These are phyloP conservation scores for Cyrtonyx montezumae DNA, from an alignment of 2,113 vertebrate species.

Conservation along the genomic window DNA sequence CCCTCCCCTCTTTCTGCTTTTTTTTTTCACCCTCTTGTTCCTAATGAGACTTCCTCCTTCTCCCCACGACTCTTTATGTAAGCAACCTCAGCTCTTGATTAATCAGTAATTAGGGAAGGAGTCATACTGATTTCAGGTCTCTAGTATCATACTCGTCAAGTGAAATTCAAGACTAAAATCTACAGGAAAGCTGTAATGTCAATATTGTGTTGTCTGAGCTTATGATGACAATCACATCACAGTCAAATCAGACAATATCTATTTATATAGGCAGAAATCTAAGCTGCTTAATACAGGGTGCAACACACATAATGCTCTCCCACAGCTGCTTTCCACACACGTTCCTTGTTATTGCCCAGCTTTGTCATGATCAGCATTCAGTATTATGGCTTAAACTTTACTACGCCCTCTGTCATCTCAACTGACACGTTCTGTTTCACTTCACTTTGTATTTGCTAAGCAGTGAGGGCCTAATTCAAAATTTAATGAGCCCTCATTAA, in stretches of 20 bases:
- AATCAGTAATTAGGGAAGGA: conserved; percentile 75
- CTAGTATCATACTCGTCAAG: conserved; percentile 46
- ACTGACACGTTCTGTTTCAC: neutral
- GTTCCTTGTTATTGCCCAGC: neutral
- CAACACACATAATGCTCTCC: neutral
- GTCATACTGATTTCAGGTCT: conserved; percentile 65
- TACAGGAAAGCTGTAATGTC: conserved; percentile 38
- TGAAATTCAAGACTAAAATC: conserved; percentile 46
- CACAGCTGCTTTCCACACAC: neutral
- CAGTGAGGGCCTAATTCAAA: conserved; percentile 53
- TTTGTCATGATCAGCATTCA: neutral
- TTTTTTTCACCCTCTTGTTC: conserved; percentile 51
- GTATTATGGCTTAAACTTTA: conserved; percentile 2
- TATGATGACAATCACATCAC: conserved; percentile 19
- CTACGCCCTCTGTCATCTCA: neutral
- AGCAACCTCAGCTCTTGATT: conserved; percentile 72
- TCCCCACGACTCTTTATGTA: conserved; percentile 68
- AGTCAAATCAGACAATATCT: neutral
- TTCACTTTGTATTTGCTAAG: neutral
- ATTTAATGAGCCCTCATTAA: conserved; percentile 68
- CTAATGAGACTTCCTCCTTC: conserved; percentile 76
- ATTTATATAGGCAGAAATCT: conserved; percentile 10
- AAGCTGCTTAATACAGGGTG: neutral
- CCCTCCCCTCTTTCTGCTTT: neutral
- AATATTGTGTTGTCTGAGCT: conserved; percentile 48